A percentile compares a stretch with the other conserved stretches of the same genome.
These are phyloP conservation scores for Drosophila repletoides DNA, from an alignment of 1,140 invertebrate genomes.

Conservation along the genomic window DNA sequence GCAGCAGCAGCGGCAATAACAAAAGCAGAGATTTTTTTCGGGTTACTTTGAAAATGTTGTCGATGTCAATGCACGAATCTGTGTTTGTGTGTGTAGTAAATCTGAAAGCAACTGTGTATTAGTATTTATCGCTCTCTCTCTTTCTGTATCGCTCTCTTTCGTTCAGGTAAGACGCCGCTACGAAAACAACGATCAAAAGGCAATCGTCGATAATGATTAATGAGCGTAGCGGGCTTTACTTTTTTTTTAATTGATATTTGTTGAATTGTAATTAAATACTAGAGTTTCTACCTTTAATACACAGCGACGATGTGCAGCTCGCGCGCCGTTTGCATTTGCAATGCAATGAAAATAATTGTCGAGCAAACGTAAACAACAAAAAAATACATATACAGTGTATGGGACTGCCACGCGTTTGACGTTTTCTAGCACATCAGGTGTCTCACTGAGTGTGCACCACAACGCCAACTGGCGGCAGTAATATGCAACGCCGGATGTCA, in stretches of 20 bases:
- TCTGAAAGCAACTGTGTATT: slow-evolving; percentile 35
- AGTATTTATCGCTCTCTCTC: too few species aligned
- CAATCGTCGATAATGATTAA: slow-evolving; percentile 54
- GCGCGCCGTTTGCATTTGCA: slow-evolving; percentile 30
- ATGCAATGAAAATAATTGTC: slow-evolving; percentile 34
- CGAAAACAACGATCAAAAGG: slow-evolving; percentile 55
- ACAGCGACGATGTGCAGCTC: slow-evolving; percentile 2
- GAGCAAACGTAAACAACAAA: slow-evolving; percentile 70
- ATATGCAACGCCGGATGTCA: background rate
- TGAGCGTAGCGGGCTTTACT: slow-evolving; percentile 14
- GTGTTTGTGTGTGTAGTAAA: slow-evolving; percentile 16
- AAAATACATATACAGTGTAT: slow-evolving; percentile 21
- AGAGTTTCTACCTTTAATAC: slow-evolving; percentile 6
- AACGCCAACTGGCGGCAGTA: slow-evolving; percentile 25
- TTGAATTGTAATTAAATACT: too few species aligned
- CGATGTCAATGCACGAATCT: slow-evolving; percentile 27
- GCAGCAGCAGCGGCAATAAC: slow-evolving; percentile 4
- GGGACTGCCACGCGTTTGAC: slow-evolving; percentile 48
- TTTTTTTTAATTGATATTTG: background rate
- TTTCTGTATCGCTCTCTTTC: too few species aligned
- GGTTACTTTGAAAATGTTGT: slow-evolving; percentile 17
- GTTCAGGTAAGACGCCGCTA: slow-evolving; percentile 42
- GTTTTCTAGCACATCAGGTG: slow-evolving; percentile 48
- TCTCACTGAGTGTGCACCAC: slow-evolving; percentile 6
- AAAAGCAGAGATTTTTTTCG: slow-evolving; percentile 42